Conservation (phyloP, 1,140 invertebrate species). For the Periplaneta americana region DNA sequence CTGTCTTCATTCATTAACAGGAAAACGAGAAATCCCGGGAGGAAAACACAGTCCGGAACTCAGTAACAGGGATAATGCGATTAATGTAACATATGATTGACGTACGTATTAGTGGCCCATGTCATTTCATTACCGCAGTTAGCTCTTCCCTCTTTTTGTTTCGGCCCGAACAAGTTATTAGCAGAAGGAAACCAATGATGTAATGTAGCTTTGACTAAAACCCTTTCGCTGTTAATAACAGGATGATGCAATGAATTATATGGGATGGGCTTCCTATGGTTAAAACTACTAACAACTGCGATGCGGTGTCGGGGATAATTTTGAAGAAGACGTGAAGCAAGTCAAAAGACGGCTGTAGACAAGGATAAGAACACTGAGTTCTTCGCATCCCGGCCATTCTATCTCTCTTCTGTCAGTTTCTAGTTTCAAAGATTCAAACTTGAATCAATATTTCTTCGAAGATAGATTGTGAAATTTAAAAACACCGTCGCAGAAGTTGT, state of each 20-base stretch:
- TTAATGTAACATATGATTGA: neutral
- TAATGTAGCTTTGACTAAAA: neutral
- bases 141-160: neutral
- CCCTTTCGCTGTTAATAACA: neutral
- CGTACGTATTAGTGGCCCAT: neutral
- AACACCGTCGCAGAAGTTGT: no score
- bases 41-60: neutral
- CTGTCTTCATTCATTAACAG: neutral
- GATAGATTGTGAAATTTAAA: no score
- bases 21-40: neutral
- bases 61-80: neutral
- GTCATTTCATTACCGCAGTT: neutral
- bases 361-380: no score
- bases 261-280: neutral
- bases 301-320: neutral
- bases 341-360: no score
- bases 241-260: neutral
- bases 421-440: no score
- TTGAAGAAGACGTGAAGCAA: neutral
- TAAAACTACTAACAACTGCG: neutral
- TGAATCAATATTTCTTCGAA: no score
- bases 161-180: neutral
- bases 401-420: no score
- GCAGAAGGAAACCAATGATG: neutral
- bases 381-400: no score